phyloP scores from a whole-genome alignment of 2,113 vertebrate species.

The Saguinus midas region DNA sequence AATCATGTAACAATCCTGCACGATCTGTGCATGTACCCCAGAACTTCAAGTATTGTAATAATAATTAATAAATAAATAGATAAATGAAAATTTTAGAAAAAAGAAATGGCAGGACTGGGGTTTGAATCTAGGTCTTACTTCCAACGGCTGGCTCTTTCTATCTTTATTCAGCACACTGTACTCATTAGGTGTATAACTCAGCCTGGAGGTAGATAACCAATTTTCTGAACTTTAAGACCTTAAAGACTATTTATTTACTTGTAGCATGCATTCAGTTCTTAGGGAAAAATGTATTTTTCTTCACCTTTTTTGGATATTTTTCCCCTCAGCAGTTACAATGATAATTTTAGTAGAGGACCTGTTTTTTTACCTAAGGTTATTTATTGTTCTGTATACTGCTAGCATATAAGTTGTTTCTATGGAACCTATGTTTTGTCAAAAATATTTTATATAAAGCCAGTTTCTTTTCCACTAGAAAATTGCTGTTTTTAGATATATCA shows the following conservation, averaged over 20 bases:
- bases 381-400: not conserved
- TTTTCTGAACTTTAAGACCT: not conserved
- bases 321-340: not conserved
- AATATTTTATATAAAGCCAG: not conserved
- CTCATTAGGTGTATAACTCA: not conserved
- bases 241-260: not conserved
- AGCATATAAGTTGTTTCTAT: not conserved
- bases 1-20: no score
- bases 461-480: not conserved
- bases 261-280: not conserved
- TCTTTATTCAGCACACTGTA: not conserved
- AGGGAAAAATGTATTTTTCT: not conserved
- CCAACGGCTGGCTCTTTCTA: not conserved
- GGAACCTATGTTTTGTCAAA: not conserved
- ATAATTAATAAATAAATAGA: no score
- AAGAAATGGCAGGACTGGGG: not conserved
- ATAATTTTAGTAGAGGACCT: not conserved
- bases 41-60: no score
- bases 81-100: no score
- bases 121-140: not conserved
- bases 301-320: not conserved
- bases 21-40: no score
- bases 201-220: not conserved
- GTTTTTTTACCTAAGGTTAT: not conserved
- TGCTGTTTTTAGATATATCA: not conserved